Percentiles rank a stretch among this genome's conserved stretches.
Evolutionary conservation across 1,140 invertebrate genomes (phyloP).

Genomic region (Teleopsis dalmanni): DNA sequence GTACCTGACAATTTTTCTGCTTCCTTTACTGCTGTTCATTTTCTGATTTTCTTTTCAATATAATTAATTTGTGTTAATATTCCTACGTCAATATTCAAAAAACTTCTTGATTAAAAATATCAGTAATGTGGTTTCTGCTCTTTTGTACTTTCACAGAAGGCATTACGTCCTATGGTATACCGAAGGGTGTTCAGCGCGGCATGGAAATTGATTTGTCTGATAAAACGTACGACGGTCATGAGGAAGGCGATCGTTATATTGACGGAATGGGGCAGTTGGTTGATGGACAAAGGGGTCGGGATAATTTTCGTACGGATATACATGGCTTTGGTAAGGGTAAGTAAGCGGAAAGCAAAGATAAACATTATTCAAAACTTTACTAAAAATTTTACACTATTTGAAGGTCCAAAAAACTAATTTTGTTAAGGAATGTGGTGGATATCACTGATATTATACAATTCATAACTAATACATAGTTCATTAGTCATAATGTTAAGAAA

Average conservation of each 20-base stretch:
- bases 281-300: slow-evolving; percentile 74
- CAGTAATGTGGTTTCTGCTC: too few species aligned
- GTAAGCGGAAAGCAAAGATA: slow-evolving; percentile 4
- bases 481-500: too few species aligned
- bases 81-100: too few species aligned
- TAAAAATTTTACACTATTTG: neutral
- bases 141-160: slow-evolving; percentile 64
- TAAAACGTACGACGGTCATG: slow-evolving; percentile 84
- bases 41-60: too few species aligned
- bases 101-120: too few species aligned
- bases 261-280: slow-evolving; percentile 85
- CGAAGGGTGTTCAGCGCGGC: slow-evolving; percentile 74
- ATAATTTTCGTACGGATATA: slow-evolving; percentile 70
- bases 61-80: too few species aligned
- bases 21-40: too few species aligned
- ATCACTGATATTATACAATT: too few species aligned
- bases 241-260: slow-evolving; percentile 60
- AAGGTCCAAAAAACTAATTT: neutral
- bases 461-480: neutral
- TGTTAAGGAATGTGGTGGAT: too few species aligned
- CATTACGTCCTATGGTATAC: slow-evolving; percentile 73
- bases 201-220: slow-evolving; percentile 80
- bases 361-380: neutral
- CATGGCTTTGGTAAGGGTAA: slow-evolving; percentile 63
- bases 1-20: too few species aligned